These are phyloP conservation scores for Tachysurus fulvidraco DNA, from an alignment of 2,113 vertebrate species.

Conservation along the genomic window DNA sequence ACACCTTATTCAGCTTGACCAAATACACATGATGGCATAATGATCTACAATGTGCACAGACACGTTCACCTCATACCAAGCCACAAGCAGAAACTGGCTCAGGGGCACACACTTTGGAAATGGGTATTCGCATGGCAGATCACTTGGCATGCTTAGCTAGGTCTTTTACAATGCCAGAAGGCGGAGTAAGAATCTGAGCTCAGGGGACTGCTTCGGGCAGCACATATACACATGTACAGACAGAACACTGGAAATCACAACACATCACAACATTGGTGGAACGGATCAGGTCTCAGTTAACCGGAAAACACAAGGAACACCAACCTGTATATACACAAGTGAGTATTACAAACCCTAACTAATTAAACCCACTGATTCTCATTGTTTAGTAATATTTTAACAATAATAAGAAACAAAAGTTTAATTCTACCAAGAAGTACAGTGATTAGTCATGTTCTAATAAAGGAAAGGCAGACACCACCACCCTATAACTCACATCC, in stretches of 20 bases:
- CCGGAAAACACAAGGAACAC: neutral
- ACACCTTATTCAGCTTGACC: conserved; percentile 4
- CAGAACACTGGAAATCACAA: neutral
- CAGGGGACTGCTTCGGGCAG: conserved; percentile 10
- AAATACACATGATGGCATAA: neutral
- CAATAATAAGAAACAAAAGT: no score
- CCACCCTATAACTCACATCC: neutral
- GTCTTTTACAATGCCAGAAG: neutral
- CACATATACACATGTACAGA: conserved; percentile 6
- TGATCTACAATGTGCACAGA: conserved; percentile 28
- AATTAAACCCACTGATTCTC: neutral
- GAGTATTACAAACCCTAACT: neutral
- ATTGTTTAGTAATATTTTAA: no score
- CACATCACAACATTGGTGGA: neutral
- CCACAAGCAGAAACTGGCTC: conserved; percentile 2
- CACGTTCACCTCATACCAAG: conserved; percentile 35
- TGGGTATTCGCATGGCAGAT: conserved; percentile 17
- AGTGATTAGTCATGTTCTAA: neutral
- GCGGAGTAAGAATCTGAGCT: neutral
- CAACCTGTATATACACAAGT: neutral
- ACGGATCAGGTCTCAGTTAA: neutral
- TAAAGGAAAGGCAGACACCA: neutral
- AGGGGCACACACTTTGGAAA: conserved; percentile 5
- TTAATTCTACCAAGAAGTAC: neutral
- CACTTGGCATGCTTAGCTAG: conserved; percentile 20